Base-by-base conservation (phyloP, 2,797 vertebrate species). In the Amblyopsis hoosieri region DNA sequence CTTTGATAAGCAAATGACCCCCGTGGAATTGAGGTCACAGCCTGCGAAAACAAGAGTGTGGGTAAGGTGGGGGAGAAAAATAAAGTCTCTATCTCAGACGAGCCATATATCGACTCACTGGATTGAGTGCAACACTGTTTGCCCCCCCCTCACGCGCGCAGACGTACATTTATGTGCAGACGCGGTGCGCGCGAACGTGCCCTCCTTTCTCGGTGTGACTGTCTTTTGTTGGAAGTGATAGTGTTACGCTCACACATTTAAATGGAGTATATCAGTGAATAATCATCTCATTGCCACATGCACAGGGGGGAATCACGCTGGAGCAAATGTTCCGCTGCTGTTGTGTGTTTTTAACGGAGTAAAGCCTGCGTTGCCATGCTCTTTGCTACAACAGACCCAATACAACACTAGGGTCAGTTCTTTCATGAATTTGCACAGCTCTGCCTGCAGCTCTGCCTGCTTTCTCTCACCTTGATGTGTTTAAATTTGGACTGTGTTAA, bases 1-100 rank as follows among this genome's bases (percentile, higher is more conserved):
- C 87, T 94, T 93, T 93, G 94, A 95, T 96, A 96, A 95, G 91
- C 94, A 94, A 93, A 88, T 91, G 94, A 94, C 94, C 94, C 88
- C 71, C 78, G 82, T 87, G 93, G 94, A 94, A 96, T 95, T 95
- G 94, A 93, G 94, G 95, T 96, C 94, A 94, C 83, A 77, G 83
- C 79, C 88, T 90, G 90, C 71, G 85, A 94, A 94, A 94, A 94
- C 93, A 94, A 93, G 92, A 92, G 89, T 71, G 74, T 78, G 79
- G 64, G 71, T 81, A 84, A 82, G 86, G 72, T 79, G 79, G 64
- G 71, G 81, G 84, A 82, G 87, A 87, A 89, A 94, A 93, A 92
- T 90, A 92, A 91, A 92, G 88, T 91, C 89, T 87, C 76, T 75
- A 76, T 58, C 81, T 84, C 78, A 84, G 84, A 88, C 87, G 69